These are phyloP conservation scores for Chaetodon trifasciatus DNA, from an alignment of 2,797 vertebrate genomes.

Conservation along the genomic window DNA sequence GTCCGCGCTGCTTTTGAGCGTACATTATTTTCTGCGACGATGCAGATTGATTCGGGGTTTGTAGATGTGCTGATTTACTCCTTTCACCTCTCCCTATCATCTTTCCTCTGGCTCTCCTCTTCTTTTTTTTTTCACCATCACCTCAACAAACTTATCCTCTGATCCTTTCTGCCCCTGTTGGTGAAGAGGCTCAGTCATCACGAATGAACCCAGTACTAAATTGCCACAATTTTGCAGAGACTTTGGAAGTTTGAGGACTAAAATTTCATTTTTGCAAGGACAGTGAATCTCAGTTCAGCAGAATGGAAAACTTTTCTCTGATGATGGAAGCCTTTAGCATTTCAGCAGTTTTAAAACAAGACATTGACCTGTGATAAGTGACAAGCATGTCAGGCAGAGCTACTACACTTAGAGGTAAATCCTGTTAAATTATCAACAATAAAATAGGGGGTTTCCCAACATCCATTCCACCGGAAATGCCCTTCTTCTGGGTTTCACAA, in stretches of 20 bases:
- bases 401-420: conserved; percentile 3
- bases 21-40: background rate
- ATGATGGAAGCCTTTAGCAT: background rate
- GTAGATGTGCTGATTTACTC: conserved; percentile 11
- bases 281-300: conserved; percentile 23
- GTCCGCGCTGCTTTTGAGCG: background rate
- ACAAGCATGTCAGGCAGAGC: conserved; percentile 2
- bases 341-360: background rate
- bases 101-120: background rate
- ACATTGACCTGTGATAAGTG: background rate
- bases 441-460: conserved; percentile 20
- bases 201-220: background rate
- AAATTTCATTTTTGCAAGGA: background rate
- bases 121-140: background rate
- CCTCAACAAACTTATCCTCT: background rate
- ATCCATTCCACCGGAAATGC: background rate
- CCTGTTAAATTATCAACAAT: conserved; percentile 15
- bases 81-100: conserved; percentile 8
- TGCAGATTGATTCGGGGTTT: conserved; percentile 13
- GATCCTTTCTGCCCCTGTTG: background rate
- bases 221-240: background rate
- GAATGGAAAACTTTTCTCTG: background rate
- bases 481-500: conserved; percentile 15
- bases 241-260: background rate
- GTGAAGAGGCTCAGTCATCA: conserved; percentile 21